Evolutionary conservation across 2,888 invertebrate species (phyloP), one percentile per base, ranked within the genome.

Genomic region (Dryobotodes eremita): DNA sequence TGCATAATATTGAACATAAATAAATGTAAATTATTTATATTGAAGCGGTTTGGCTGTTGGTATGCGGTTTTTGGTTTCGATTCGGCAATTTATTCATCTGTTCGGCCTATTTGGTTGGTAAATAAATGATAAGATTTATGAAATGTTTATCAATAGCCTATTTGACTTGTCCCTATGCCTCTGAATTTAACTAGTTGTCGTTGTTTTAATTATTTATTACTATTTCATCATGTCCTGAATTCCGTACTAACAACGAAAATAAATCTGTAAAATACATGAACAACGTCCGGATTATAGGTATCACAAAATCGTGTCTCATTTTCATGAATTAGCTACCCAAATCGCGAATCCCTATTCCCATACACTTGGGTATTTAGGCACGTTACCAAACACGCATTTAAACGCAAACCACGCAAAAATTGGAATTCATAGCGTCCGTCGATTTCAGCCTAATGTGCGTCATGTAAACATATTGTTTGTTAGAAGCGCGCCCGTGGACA

Each of bases 381-480:
- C 75, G 78, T 86, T 68, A 77, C 83, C 83, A 82, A 82, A 86
- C 85, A 88, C 86, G 86, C 75, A 79, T 88, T 90, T 86, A 77
- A 86, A 88, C 82, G 80, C 86, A 53, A 84, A 77, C 76, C 88
- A 89, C 86, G 89, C 87, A 85, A 86, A 89, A 91, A 89, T 90
- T 89, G 85, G 83, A 88, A 92, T 92, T 91, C 91, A 91, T 89
- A 89, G 89, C 89, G 86, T 88, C 88, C 90, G 92, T 92, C 90
- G 92, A 93, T 93, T 93, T 92, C 89, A 92, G 92, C 93, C 93
- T 94, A 94, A 94, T 94, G 94, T 92, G 90, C 88, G 84, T 83
- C 90, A 88, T 91, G 94, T 94, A 94, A 94, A 95, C 94, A 94
- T 89, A 90, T 88, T 91, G 91, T 89, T 88, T 90, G 89, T 89